Evolutionary conservation across 2,797 vertebrate genomes (phyloP), one percentile per base, ranked within the genome.

Genomic region (Salarias fasciatus): DNA sequence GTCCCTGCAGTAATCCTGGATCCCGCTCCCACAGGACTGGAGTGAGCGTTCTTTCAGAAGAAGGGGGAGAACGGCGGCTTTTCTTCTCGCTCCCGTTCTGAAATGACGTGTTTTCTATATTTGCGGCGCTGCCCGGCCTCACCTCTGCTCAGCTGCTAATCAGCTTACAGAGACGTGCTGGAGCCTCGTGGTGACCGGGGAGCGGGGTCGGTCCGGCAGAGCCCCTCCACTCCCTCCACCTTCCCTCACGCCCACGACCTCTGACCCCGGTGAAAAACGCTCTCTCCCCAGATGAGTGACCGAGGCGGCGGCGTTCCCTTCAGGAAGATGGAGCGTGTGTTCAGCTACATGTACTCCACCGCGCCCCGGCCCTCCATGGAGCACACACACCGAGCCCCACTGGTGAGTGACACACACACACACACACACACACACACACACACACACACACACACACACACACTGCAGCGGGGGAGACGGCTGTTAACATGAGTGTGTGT

Each of bases 331-430:
- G 95, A 96, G 44, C 86, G 86, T 0, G 93, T 96, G 46, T 96
- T 96, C 88, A 95, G 95, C 80, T 96, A 96, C 84, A 88, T 96
- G 93, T 95, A 96, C 77, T 94, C 95, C 9, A 96, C 95, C 0
- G 95, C 95, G 0, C 95, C 95, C 43, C 91, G 89, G 13, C 95
- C 95, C 0, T 87, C 88, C 36, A 81, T 86, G 0, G 93, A 83
- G 47, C 77, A 82, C 36, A 75, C 83, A 70, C 92, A 92, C 15
- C 92, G 94, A 1, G 88, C 95, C 0, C 95, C 95, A 0, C 62
- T 95, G 93, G 94, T 96, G 63, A 55, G 84, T 18, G 13, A 53
- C 13, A 51, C 29, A 53, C 4, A 49, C 31, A 46, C 14, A 43
- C 28, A 48, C 38, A n/a, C n/a, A n/a, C n/a, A n/a, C n/a, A n/a